Evolutionary conservation across 2,888 invertebrate species (phyloP).

Genomic region (Scaptomyza caliginosa): DNA sequence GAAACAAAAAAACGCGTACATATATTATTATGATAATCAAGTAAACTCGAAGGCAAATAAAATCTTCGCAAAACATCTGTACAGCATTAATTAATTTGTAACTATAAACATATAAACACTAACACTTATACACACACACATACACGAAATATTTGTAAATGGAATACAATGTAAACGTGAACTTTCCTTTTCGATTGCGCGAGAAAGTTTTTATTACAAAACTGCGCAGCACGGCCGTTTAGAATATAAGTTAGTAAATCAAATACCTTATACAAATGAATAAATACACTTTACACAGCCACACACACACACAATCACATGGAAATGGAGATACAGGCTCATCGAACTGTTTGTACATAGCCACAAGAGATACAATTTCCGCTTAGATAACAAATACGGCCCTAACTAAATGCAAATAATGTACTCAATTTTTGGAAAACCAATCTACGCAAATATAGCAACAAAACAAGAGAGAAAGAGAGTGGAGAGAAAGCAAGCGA

Average conservation of each 20-base stretch:
- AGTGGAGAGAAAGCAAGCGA: conserved; percentile 35
- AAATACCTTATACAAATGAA: conserved; percentile 46
- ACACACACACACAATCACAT: conserved; percentile 15
- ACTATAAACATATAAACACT: conserved; percentile 37
- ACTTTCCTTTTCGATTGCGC: conserved; percentile 24
- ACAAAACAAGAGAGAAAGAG: not conserved
- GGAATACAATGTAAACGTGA: conserved; percentile 23
- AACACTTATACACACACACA: conserved; percentile 13
- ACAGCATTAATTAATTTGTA: conserved; percentile 78
- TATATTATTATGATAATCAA: conserved; percentile 16
- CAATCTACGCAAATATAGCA: conserved; percentile 28
- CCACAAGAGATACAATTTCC: conserved; percentile 63
- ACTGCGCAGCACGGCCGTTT: conserved; percentile 63
- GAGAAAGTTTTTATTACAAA: conserved; percentile 5
- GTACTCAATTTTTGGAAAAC: conserved; percentile 31
- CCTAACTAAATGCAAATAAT: conserved; percentile 55
- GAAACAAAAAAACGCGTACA: not conserved
- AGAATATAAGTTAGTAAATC: conserved; percentile 75
- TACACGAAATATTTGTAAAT: conserved; percentile 25
- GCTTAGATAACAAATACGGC: conserved; percentile 69
- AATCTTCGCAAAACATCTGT: conserved; percentile 48
- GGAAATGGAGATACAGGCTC: conserved; percentile 21
- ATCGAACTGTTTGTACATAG: conserved; percentile 54
- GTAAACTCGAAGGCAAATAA: conserved; percentile 32
- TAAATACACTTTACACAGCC: conserved; percentile 23